Evolutionary conservation across 92 coral and sea anemone genomes (phyloP), one percentile per base, ranked within the genome.

Genomic region (Umimayanthus chanpuru): DNA sequence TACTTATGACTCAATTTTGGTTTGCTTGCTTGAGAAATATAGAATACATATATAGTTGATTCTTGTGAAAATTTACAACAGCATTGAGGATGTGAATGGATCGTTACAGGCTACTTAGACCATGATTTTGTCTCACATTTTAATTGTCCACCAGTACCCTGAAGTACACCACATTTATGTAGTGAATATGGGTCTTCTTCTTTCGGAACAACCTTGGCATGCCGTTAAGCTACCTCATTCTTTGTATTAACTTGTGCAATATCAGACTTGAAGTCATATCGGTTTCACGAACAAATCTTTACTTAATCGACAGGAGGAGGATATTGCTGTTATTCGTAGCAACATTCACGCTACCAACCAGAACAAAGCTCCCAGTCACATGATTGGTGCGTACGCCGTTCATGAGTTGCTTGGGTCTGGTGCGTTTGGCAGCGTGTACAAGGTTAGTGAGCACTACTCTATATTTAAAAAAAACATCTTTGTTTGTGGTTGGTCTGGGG

Each of bases 381-480:
- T 92, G 66, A 92, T 97, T 76, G 98, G 98, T 28, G 93, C 97
- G 1, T 97, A 97, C 25, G 98, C 93, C 36, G 97, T 97, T 43
- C 91, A 95, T 47, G 99, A 97, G 79, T 89, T 94, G 32, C 96
- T 97, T 47, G 99, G 99, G 6, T 95, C 99, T 32, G 99, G 99
- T 70, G 99, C 99, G 4, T 97, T 97, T 86, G 99, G 99, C 11
- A 97, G 99, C 43, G 99, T 97, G 21, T 97, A 86, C 89, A 97
- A 97, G 96, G 99, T 96, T 25, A n/a, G 87, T 81, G 65, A 58
- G 18, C 16, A n/a, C 58, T 53, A 9, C 58, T 53, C 58, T 53
- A 15, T 53, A 53, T 11, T 53, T 53, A 53, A 44, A 44, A 44
- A 44, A 44, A 5, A 44, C 9, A 44, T 44, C 9, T 44, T 44